Percentiles rank a stretch among this genome's conserved stretches.
Conservation (phyloP, 1,140 invertebrate genomes). For the Drosophila setifemur region DNA sequence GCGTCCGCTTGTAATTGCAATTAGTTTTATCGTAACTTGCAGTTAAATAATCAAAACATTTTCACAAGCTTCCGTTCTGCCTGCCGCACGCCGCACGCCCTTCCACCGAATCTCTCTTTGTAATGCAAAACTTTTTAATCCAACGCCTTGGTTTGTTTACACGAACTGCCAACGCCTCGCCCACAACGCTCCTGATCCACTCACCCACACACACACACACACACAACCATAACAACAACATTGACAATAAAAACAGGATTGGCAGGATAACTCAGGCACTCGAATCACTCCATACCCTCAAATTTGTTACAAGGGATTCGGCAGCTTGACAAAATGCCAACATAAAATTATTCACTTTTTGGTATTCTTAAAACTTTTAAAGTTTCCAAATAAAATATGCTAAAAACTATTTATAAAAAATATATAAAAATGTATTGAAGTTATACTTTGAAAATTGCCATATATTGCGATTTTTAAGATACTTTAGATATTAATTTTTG, state of each 20-base stretch:
- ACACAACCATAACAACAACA: slow-evolving; percentile 38
- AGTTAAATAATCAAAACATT: slow-evolving; percentile 72
- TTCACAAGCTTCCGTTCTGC: slow-evolving; percentile 49
- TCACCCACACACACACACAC: slow-evolving; percentile 1
- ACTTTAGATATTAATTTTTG: too few relatives aligned
- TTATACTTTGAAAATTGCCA: too few relatives aligned
- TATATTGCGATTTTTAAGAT: too few relatives aligned
- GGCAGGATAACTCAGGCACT: slow-evolving; percentile 8
- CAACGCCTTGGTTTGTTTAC: slow-evolving; percentile 75
- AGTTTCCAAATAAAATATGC: too few relatives aligned
- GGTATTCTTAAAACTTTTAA: too few relatives aligned
- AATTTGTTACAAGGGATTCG: not conserved
- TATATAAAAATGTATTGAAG: too few relatives aligned
- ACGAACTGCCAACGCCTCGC: slow-evolving; percentile 48
- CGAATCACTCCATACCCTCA: slow-evolving; percentile 8
- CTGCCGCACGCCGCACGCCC: not conserved
- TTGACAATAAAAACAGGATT: slow-evolving; percentile 34
- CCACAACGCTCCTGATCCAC: slow-evolving; percentile 3
- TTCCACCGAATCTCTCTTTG: slow-evolving; percentile 44
- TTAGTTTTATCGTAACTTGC: slow-evolving; percentile 64
- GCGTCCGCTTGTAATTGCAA: slow-evolving; percentile 53
- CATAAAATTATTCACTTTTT: too few relatives aligned
- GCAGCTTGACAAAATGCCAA: too few relatives aligned
- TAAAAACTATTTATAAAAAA: too few relatives aligned
- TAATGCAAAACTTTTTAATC: slow-evolving; percentile 74